phyloP scores from a whole-genome alignment of 2,113 vertebrate genomes.

The Saimiri boliviensis region DNA sequence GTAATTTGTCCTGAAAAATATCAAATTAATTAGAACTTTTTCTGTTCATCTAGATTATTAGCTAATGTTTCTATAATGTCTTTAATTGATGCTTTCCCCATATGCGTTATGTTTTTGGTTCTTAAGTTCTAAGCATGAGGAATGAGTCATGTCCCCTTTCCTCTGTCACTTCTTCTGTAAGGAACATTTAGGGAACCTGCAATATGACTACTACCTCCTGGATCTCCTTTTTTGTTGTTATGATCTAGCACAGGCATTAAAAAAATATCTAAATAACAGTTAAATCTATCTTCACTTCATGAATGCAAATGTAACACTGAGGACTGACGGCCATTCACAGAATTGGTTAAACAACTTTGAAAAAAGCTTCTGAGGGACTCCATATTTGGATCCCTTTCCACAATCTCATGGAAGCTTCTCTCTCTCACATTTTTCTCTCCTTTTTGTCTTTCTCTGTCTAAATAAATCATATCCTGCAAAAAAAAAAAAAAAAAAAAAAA shows the following conservation, averaged over 20 bases:
- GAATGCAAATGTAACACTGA: not conserved
- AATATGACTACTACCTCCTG: not conserved
- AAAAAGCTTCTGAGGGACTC: not conserved
- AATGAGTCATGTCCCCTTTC: not conserved
- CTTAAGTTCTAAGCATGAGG: not conserved
- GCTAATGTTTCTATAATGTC: not conserved
- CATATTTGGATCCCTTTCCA: no score
- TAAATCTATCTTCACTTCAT: not conserved
- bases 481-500: not conserved
- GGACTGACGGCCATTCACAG: not conserved
- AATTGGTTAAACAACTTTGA: slow-evolving; percentile 14
- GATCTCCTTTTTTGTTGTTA: not conserved
- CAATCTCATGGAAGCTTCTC: no score
- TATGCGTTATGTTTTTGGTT: not conserved
- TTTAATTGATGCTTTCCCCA: not conserved
- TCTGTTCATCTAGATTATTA: not conserved
- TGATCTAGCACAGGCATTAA: not conserved
- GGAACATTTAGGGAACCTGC: not conserved
- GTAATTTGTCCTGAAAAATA: not conserved
- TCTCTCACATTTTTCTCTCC: no score
- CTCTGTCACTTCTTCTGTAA: not conserved
- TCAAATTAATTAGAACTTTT: not conserved
- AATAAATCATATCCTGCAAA: no score
- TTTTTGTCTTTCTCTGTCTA: no score
- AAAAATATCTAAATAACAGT: not conserved